Percentiles rank a stretch among this genome's conserved stretches.
These are phyloP conservation scores for Gorsachius magnificus DNA, from an alignment of 2,797 vertebrate genomes.

Conservation along the genomic window DNA sequence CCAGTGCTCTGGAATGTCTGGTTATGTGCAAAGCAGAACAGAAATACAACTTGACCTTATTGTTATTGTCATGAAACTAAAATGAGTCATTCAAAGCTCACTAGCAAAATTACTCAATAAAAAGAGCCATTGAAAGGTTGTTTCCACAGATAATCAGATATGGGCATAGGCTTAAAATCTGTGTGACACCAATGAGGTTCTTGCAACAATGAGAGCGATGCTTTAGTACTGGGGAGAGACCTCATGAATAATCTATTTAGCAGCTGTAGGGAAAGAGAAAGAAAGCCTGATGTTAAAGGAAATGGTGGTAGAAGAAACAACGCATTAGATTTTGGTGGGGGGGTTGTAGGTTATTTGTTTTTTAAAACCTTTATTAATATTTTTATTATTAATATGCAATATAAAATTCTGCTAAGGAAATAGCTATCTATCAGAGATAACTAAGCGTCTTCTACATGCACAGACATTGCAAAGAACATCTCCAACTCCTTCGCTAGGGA, in stretches of 20 bases:
- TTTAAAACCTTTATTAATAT: background rate
- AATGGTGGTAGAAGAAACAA: background rate
- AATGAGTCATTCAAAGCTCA: slow-evolving; percentile 53
- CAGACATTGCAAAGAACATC: background rate
- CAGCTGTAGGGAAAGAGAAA: background rate
- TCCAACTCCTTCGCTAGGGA: background rate
- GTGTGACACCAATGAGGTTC: slow-evolving; percentile 58
- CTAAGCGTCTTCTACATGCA: background rate
- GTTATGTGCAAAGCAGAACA: background rate
- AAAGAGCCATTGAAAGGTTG: slow-evolving; percentile 50
- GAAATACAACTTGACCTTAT: slow-evolving; percentile 64
- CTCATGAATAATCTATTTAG: slow-evolving; percentile 58
- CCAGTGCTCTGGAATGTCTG: background rate
- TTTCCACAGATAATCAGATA: slow-evolving; percentile 67
- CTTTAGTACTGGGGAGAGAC: background rate
- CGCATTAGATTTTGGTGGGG: accelerated
- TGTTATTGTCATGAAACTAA: slow-evolving; percentile 56
- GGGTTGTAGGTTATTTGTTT: background rate
- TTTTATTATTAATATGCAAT: too few species aligned
- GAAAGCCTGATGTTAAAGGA: background rate
- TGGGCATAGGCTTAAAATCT: slow-evolving; percentile 46
- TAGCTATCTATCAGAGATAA: background rate
- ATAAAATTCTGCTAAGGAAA: background rate
- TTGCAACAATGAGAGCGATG: slow-evolving; percentile 20
- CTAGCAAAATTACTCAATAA: background rate